A percentile compares a stretch with the other conserved stretches of the same genome.
Conservation (phyloP, 92 coral and sea anemone species). For the Meandrina meandrites region DNA sequence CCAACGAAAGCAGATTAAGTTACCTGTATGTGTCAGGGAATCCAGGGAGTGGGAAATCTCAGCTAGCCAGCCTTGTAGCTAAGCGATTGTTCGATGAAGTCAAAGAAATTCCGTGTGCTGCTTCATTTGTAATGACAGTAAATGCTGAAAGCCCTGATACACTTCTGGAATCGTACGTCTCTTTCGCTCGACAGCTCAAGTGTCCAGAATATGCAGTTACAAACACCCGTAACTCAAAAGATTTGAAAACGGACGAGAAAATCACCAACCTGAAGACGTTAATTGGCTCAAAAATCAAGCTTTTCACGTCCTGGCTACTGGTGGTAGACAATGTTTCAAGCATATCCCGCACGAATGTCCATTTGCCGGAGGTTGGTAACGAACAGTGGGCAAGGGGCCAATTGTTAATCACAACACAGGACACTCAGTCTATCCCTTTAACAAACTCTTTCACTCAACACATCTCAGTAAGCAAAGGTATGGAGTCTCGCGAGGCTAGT, state of each 20-base stretch:
- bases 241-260: background rate
- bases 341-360: background rate
- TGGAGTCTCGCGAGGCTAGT: background rate
- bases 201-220: background rate
- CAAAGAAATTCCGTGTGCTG: too few relatives aligned
- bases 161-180: too few relatives aligned
- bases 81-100: too few relatives aligned
- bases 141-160: too few relatives aligned
- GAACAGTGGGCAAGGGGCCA: too few relatives aligned
- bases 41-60: background rate
- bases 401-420: too few relatives aligned
- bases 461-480: conserved; percentile 25
- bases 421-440: too few relatives aligned
- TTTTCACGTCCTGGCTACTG: background rate
- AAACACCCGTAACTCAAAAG: background rate
- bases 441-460: conserved; percentile 1
- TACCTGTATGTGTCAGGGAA: conserved; percentile 10
- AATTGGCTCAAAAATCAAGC: too few relatives aligned
- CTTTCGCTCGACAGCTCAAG: too few relatives aligned
- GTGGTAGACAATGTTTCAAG: conserved; percentile 24
- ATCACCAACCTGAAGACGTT: too few relatives aligned
- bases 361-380: conserved; percentile 15
- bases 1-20: conserved; percentile 13
- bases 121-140: too few relatives aligned
- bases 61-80: too few relatives aligned